phyloP scores from a whole-genome alignment of 2,113 vertebrate genomes.

The Oplegnathus fasciatus region DNA sequence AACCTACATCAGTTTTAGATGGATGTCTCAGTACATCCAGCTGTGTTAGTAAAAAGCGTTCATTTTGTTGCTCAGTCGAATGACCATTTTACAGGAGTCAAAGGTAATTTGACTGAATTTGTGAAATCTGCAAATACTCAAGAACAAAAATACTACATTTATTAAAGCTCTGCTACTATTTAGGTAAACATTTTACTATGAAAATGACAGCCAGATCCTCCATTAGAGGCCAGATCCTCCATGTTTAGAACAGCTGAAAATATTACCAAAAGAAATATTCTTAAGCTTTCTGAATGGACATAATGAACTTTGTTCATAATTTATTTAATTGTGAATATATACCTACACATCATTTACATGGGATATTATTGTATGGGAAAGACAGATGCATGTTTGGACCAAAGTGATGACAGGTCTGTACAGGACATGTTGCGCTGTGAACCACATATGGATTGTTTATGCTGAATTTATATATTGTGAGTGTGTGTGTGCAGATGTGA shows the following conservation, averaged over 20 bases:
- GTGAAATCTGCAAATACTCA: background rate
- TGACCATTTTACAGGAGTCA: background rate
- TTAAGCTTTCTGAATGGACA: background rate
- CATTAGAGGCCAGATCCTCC: background rate
- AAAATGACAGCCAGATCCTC: background rate
- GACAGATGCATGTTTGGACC: conserved; percentile 10
- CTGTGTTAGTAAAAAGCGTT: background rate
- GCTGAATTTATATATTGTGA: background rate
- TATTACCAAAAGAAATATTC: background rate
- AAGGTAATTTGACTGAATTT: background rate
- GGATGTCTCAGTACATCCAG: background rate
- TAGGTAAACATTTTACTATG: background rate
- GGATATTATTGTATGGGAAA: background rate
- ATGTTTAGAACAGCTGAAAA: background rate
- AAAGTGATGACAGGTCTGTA: background rate
- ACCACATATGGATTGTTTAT: conserved; percentile 25
- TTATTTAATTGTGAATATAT: no score
- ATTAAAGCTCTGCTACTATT: background rate
- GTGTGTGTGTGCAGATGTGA: conserved; percentile 48
- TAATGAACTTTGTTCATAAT: no score
- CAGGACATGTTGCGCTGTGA: conserved; percentile 32
- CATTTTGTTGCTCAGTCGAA: background rate
- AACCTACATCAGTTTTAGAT: background rate
- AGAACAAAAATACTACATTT: background rate
- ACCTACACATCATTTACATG: background rate